Conservation (phyloP, 1,140 invertebrate species). For the Euwallacea fornicatus region DNA sequence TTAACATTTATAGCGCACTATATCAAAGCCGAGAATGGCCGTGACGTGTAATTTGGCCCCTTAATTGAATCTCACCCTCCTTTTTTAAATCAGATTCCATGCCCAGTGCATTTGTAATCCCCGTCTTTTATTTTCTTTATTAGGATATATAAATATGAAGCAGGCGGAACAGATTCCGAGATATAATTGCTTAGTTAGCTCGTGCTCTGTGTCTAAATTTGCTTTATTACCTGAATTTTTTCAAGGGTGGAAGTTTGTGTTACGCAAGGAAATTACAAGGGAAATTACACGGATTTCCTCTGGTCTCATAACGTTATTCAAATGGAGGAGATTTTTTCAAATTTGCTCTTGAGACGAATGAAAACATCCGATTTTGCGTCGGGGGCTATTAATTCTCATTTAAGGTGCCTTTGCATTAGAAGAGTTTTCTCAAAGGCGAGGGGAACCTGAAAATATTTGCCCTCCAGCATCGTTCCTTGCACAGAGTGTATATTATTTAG, state of each 20-base stretch:
- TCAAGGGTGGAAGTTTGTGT: conserved; percentile 22
- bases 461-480: no score
- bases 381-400: no score
- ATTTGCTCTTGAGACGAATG: conserved; percentile 10
- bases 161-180: conserved; percentile 39
- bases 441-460: no score
- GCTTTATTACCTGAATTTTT: conserved; percentile 28
- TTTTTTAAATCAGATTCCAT: conserved; percentile 47
- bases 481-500: no score
- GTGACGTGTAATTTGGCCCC: conserved; percentile 50
- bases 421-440: no score
- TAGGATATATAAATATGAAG: conserved; percentile 49
- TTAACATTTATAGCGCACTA: conserved; percentile 37
- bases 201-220: conserved; percentile 36
- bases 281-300: conserved; percentile 30
- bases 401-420: no score
- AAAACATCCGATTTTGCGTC: no score
- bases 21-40: conserved; percentile 45
- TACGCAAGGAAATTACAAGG: conserved; percentile 26
- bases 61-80: conserved; percentile 47
- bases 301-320: conserved; percentile 8
- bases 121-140: conserved; percentile 50
- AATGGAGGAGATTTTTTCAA: conserved; percentile 16
- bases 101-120: conserved; percentile 46
- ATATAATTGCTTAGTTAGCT: conserved; percentile 47